Evolutionary conservation across 2,888 invertebrate genomes (phyloP).

Genomic region (Plusia festucae): DNA sequence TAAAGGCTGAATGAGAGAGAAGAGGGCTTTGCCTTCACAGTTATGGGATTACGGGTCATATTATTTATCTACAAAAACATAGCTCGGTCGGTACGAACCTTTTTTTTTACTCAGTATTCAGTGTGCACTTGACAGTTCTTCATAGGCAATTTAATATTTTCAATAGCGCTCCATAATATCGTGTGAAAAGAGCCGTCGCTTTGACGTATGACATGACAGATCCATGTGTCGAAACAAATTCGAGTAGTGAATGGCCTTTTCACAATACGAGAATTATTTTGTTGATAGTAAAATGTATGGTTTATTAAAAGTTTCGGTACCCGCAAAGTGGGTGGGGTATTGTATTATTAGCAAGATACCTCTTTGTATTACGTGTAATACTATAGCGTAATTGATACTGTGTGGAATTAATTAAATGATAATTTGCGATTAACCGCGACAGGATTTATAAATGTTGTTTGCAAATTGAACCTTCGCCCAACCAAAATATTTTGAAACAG

Average conservation of each 20-base stretch:
- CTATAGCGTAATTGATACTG: no score
- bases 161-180: slow-evolving; percentile 33
- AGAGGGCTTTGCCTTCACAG: neutral
- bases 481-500: no score
- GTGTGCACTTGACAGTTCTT: slow-evolving; percentile 23
- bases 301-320: neutral
- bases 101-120: neutral
- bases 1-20: neutral
- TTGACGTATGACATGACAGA: slow-evolving; percentile 74
- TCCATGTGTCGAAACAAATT: slow-evolving; percentile 68
- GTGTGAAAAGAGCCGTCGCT: slow-evolving; percentile 41
- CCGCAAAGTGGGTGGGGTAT: neutral
- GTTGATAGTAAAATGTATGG: slow-evolving; percentile 13
- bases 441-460: no score
- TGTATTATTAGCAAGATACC: neutral
- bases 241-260: slow-evolving; percentile 58
- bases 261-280: slow-evolving; percentile 18
- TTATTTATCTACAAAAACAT: neutral
- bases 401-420: no score
- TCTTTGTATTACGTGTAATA: neutral
- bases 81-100: neutral
- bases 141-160: slow-evolving; percentile 43
- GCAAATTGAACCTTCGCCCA: no score
- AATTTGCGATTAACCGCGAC: no score
- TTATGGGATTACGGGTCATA: neutral